Conservation (phyloP, 2,888 invertebrate genomes). For the Cryptocephalus primarius region DNA sequence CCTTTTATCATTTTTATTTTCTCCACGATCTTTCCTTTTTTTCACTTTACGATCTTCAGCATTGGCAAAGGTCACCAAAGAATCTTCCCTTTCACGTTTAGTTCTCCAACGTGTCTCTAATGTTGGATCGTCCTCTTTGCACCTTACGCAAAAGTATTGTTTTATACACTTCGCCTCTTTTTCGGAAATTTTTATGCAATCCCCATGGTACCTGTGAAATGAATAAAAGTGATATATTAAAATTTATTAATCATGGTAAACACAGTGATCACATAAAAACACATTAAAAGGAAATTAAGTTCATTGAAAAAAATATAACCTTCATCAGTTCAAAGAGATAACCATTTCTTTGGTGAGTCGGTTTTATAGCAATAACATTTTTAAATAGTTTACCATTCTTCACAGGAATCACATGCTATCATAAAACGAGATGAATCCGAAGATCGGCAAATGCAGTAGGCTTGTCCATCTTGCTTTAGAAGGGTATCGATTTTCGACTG, state of each 20-base stretch:
- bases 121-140: conserved; percentile 72
- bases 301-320: no score
- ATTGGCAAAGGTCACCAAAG: conserved; percentile 14
- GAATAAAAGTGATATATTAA: no score
- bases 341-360: no score
- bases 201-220: conserved; percentile 68
- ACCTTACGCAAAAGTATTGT: conserved; percentile 83
- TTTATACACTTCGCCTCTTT: conserved; percentile 87
- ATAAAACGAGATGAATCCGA: conserved; percentile 92
- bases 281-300: no score
- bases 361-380: no score
- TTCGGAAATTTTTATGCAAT: conserved; percentile 91
- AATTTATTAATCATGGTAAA: background rate
- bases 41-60: conserved; percentile 26
- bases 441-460: conserved; percentile 90
- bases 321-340: no score
- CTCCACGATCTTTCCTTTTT: conserved; percentile 28
- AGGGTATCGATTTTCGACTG: conserved; percentile 84
- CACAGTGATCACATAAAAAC: no score
- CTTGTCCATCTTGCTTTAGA: conserved; percentile 80
- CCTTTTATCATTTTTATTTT: conserved; percentile 36
- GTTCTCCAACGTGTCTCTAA: conserved; percentile 47
- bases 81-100: conserved; percentile 26
- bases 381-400: conserved; percentile 63
- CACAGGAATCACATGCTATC: conserved; percentile 96